Percentiles rank a stretch among this genome's conserved stretches.
phyloP scores from a whole-genome alignment of 1,140 invertebrate species.

The Ylistrum balloti region DNA sequence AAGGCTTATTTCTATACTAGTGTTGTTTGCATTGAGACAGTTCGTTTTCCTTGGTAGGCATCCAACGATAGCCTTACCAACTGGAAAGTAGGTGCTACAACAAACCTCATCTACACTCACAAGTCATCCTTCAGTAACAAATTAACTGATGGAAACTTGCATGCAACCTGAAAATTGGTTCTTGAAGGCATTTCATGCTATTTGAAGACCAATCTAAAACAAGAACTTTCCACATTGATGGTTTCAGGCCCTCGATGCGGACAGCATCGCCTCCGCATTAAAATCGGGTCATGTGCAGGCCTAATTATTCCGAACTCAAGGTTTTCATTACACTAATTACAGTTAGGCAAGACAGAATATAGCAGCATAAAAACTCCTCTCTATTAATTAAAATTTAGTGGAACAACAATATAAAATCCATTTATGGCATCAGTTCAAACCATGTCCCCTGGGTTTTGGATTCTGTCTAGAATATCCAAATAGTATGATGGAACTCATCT shows the following conservation, averaged over 20 bases:
- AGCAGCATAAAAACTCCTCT: neutral
- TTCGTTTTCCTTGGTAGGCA: neutral
- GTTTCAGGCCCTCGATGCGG: neutral
- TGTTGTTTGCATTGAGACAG: slow-evolving; percentile 29
- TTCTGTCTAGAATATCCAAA: neutral
- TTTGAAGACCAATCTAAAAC: slow-evolving; percentile 33
- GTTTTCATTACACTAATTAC: neutral
- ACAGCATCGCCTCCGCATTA: neutral
- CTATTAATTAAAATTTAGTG: neutral
- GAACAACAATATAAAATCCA: neutral
- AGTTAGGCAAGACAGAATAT: neutral
- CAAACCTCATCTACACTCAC: neutral
- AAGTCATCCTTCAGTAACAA: neutral
- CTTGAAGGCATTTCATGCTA: slow-evolving; percentile 26
- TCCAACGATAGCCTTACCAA: neutral
- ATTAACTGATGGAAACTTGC: slow-evolving; percentile 25
- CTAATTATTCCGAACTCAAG: neutral
- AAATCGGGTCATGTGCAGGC: neutral
- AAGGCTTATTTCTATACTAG: slow-evolving; percentile 12
- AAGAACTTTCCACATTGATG: neutral
- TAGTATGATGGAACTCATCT: neutral
- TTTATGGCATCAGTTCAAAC: neutral
- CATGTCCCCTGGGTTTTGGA: neutral
- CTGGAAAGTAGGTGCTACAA: neutral
- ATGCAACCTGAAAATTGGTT: slow-evolving; percentile 34